These are phyloP conservation scores for Cynaeus angustus DNA, from an alignment of 2,888 invertebrate genomes.

Conservation along the genomic window DNA sequence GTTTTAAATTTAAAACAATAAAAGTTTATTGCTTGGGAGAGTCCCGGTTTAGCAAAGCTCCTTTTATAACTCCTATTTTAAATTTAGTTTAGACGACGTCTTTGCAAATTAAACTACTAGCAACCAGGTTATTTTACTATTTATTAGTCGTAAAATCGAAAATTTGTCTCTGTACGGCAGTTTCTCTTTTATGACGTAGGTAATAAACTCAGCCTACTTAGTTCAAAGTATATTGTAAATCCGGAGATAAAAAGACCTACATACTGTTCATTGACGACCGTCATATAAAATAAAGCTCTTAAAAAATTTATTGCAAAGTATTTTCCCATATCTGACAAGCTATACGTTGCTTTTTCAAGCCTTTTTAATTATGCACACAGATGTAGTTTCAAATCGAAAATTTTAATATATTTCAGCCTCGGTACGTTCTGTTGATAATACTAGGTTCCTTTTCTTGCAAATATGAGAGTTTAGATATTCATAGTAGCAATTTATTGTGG, in stretches of 20 bases:
- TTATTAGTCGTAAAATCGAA: slow-evolving; percentile 12
- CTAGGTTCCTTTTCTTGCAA: background rate
- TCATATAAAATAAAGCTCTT: background rate
- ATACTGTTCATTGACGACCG: slow-evolving; percentile 1
- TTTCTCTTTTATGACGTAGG: slow-evolving; percentile 21
- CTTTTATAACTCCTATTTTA: too few species aligned
- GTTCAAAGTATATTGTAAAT: slow-evolving; percentile 21
- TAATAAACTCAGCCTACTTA: slow-evolving; percentile 26
- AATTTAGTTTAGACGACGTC: too few species aligned
- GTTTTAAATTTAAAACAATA: too few species aligned
- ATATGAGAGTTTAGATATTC: slow-evolving; percentile 1
- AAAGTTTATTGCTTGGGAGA: too few species aligned
- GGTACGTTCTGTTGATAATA: background rate
- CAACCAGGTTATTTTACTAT: background rate
- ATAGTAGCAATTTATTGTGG: too few species aligned
- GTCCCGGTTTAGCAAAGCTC: too few species aligned
- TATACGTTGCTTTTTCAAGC: too few species aligned
- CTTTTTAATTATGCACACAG: background rate
- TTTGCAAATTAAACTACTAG: background rate
- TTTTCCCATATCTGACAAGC: slow-evolving; percentile 7
- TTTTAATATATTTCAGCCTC: background rate
- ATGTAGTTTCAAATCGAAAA: too few species aligned
- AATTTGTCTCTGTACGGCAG: slow-evolving; percentile 21
- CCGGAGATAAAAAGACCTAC: slow-evolving; percentile 19
- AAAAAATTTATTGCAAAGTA: slow-evolving; percentile 3